Conservation (phyloP, 1,140 invertebrate genomes). For the Meteorus sp. region DNA sequence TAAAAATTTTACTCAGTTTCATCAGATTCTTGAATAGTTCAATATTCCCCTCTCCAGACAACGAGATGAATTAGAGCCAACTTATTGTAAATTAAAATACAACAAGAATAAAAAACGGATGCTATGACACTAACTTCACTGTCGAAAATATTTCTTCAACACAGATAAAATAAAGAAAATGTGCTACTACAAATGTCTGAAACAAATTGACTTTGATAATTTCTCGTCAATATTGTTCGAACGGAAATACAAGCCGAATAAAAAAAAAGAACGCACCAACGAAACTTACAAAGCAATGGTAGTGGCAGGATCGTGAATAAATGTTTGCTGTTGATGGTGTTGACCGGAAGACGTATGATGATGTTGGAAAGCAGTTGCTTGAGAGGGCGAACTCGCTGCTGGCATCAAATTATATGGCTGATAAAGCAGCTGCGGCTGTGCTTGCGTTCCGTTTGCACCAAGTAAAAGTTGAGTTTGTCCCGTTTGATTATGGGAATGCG, state of each 20-base stretch:
- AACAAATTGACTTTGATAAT: too few species aligned
- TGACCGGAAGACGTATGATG: slow-evolving; percentile 29
- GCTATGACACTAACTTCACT: too few species aligned
- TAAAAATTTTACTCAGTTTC: too few species aligned
- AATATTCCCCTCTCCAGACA: too few species aligned
- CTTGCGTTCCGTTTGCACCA: slow-evolving; percentile 37
- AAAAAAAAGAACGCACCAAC: not conserved
- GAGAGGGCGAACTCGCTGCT: slow-evolving; percentile 36
- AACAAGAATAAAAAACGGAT: too few species aligned
- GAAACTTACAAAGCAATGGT: slow-evolving; percentile 20
- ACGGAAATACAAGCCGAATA: not conserved
- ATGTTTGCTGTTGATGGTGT: slow-evolving; percentile 6
- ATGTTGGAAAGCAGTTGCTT: slow-evolving; percentile 32
- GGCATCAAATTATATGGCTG: slow-evolving; percentile 53
- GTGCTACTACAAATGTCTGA: too few species aligned
- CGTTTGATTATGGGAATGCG: slow-evolving; percentile 43
- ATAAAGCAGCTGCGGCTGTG: slow-evolving; percentile 48
- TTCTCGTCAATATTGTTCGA: not conserved
- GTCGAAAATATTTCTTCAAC: too few species aligned
- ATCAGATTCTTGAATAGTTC: too few species aligned
- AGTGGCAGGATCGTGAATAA: slow-evolving; percentile 8
- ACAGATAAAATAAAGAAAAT: too few species aligned
- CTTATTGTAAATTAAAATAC: too few species aligned
- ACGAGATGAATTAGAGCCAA: too few species aligned
- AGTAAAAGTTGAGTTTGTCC: slow-evolving; percentile 47